phyloP scores from a whole-genome alignment of 2,888 invertebrate species.

The Lasioglossum marginatum region DNA sequence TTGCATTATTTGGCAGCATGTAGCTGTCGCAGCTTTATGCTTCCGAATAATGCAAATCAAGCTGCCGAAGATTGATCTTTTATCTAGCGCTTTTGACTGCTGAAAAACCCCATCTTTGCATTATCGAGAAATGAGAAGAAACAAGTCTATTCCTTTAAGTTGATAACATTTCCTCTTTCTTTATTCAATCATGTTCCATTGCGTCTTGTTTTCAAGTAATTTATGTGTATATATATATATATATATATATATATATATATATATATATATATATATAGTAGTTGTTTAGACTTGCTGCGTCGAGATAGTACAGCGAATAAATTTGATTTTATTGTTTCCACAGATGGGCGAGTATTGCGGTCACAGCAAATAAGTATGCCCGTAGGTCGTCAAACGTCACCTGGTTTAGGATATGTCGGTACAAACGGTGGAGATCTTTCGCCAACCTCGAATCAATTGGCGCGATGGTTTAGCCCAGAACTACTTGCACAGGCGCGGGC shows the following conservation, averaged over 20 bases:
- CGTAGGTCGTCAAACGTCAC: conserved; percentile 80
- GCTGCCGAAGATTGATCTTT: too few species aligned
- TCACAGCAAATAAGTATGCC: conserved; percentile 81
- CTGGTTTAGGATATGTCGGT: conserved; percentile 78
- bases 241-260: too few species aligned
- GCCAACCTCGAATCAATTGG: conserved; percentile 91
- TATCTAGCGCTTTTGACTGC: too few species aligned
- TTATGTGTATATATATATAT: neutral
- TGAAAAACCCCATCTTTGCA: too few species aligned
- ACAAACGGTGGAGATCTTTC: conserved; percentile 87
- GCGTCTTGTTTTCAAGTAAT: neutral
- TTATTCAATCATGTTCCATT: neutral
- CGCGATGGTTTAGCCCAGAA: conserved; percentile 95
- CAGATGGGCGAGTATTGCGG: conserved; percentile 83
- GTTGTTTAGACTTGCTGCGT: neutral
- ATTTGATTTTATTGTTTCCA: conserved; percentile 48
- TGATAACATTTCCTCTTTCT: neutral
- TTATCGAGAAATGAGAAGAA: too few species aligned
- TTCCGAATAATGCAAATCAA: too few species aligned
- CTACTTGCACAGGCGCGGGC: conserved; percentile 92
- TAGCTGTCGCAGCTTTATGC: too few species aligned
- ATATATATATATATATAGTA: too few species aligned
- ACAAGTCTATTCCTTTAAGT: neutral
- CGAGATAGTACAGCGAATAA: conserved; percentile 35
- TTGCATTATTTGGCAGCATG: too few species aligned